Evolutionary conservation across 2,113 vertebrate genomes (phyloP).

Genomic region (Varanus salvator): DNA sequence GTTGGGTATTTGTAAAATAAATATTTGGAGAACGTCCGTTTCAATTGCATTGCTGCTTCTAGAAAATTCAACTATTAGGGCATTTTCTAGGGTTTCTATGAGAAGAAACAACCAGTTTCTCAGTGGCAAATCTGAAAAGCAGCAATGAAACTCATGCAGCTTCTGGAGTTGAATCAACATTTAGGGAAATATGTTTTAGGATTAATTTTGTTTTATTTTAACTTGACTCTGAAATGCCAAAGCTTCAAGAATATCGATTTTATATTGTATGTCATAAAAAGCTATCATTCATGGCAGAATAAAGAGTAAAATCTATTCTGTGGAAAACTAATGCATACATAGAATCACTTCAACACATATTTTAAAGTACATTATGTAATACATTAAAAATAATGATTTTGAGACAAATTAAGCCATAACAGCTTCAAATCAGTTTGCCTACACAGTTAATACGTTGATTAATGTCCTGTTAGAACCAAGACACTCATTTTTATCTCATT

Average conservation of each 20-base stretch:
- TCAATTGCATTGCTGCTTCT: not conserved
- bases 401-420: constrained; percentile 78
- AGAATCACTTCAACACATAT: constrained; percentile 52
- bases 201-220: constrained; percentile 51
- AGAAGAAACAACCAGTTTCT: not conserved
- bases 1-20: not conserved
- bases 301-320: not conserved
- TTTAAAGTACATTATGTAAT: constrained; percentile 71
- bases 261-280: not conserved
- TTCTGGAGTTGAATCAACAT: constrained; percentile 35
- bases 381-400: constrained; percentile 80
- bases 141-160: not conserved
- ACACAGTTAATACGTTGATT: constrained; percentile 83
- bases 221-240: constrained; percentile 41
- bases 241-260: constrained; percentile 35
- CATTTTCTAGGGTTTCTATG: not conserved
- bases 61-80: not conserved
- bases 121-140: not conserved
- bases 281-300: constrained; percentile 10
- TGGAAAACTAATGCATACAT: constrained; percentile 39
- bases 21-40: not conserved
- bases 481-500: constrained; percentile 82
- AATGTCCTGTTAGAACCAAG: constrained; percentile 81
- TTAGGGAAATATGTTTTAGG: constrained; percentile 48
- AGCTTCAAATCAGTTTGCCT: constrained; percentile 79